Conservation (phyloP, 2,888 invertebrate genomes). For the Orthosia cruda region DNA sequence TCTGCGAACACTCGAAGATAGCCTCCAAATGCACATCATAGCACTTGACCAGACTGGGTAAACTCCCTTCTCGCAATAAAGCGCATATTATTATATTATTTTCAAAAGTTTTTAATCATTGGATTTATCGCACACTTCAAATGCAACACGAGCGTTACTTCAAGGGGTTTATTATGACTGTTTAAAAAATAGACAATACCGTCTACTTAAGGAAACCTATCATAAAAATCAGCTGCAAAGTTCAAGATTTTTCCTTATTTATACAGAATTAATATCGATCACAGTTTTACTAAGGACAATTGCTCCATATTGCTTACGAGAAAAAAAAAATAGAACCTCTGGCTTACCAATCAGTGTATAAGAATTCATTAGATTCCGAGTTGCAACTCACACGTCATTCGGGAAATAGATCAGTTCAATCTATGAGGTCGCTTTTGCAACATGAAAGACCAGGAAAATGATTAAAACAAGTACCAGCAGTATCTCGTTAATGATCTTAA, state of each 20-base stretch:
- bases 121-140: not conserved
- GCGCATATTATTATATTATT: not conserved
- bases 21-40: not conserved
- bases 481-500: constrained; percentile 61
- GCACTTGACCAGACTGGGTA: not conserved
- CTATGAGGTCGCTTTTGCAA: constrained; percentile 39
- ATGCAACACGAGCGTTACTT: not conserved
- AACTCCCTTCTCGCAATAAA: not conserved
- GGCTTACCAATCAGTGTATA: not conserved
- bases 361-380: not conserved
- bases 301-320: not conserved
- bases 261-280: not conserved
- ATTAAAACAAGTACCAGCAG: constrained; percentile 33
- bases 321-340: not conserved
- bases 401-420: constrained; percentile 27
- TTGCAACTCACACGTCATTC: not conserved
- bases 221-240: not conserved
- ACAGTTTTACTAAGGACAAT: constrained; percentile 22
- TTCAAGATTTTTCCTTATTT: not conserved
- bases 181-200: not conserved
- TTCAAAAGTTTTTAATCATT: constrained; percentile 7
- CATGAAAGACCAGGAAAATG: constrained; percentile 63
- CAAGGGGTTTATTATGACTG: not conserved
- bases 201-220: not conserved
- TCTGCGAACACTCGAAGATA: constrained; percentile 3